A percentile compares a stretch with the other conserved stretches of the same genome.
Evolutionary conservation across 2,797 vertebrate genomes (phyloP).

Genomic region (Sebastiscus albofasciatus): DNA sequence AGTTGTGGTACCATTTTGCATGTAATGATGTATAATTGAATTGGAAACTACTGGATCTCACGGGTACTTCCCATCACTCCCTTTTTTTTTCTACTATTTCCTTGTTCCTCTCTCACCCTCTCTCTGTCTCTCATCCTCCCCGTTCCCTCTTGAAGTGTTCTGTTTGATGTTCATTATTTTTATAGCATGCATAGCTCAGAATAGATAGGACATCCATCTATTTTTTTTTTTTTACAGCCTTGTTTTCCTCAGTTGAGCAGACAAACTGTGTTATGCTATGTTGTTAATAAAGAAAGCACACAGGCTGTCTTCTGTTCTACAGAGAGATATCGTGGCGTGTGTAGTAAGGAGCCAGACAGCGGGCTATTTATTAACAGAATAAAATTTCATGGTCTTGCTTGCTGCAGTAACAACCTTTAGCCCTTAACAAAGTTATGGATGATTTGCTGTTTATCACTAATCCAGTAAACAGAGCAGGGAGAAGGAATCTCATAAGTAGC

Average conservation of each 20-base stretch:
- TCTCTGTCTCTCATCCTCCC: neutral
- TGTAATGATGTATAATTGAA: constrained; percentile 4
- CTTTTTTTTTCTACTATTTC: neutral
- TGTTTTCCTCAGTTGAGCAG: constrained; percentile 30
- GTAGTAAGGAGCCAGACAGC: neutral
- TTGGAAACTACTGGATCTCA: neutral
- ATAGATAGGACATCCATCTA: constrained; percentile 36
- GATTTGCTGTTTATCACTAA: constrained; percentile 44
- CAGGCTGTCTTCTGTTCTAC: constrained; percentile 11
- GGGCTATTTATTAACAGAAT: constrained; percentile 39
- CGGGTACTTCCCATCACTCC: neutral
- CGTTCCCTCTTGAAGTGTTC: neutral
- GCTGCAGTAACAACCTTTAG: constrained; percentile 24
- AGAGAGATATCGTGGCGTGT: neutral
- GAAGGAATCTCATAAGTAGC: constrained; percentile 8
- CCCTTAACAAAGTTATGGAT: constrained; percentile 20
- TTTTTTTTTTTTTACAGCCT: constrained; percentile 18
- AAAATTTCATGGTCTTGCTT: constrained; percentile 6
- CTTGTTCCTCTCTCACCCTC: neutral
- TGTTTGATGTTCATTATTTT: constrained; percentile 50
- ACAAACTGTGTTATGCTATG: constrained; percentile 38
- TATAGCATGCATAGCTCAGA: constrained; percentile 32
- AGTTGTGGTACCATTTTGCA: neutral
- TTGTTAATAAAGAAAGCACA: constrained; percentile 17
- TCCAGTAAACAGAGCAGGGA: constrained; percentile 11